Evolutionary conservation across 2,113 vertebrate species (phyloP).

Genomic region (Rhea pennata): DNA sequence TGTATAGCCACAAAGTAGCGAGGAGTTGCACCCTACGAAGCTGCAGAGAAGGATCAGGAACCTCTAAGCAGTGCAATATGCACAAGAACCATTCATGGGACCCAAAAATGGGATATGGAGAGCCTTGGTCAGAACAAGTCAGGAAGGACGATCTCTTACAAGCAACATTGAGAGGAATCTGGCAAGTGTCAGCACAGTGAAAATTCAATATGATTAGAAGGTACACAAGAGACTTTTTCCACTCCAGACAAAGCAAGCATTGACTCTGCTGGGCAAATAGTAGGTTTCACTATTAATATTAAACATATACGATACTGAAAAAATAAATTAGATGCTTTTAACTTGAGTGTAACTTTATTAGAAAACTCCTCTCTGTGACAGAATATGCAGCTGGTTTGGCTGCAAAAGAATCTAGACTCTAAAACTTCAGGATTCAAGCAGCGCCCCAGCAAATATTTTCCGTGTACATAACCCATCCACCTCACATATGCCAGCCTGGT

Average conservation of each 20-base stretch:
- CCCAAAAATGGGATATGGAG: background rate
- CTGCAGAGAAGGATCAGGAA: background rate
- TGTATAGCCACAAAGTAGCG: background rate
- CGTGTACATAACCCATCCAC: background rate
- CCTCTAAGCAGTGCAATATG: background rate
- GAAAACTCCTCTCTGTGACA: background rate
- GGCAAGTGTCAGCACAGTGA: background rate
- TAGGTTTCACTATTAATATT: background rate
- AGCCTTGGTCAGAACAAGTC: background rate
- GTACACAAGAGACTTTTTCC: background rate
- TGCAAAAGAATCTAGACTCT: background rate
- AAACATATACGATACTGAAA: background rate
- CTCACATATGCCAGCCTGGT: background rate
- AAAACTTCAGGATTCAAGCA: background rate
- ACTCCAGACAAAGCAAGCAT: background rate
- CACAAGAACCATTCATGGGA: background rate
- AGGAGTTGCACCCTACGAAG: background rate
- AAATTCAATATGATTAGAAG: background rate
- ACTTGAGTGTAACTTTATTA: background rate
- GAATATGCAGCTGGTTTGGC: background rate
- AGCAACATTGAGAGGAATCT: background rate
- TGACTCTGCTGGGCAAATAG: background rate
- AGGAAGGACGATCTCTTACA: background rate
- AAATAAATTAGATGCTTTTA: background rate
- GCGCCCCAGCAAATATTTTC: background rate